Percentiles rank a stretch among this genome's conserved stretches.
phyloP scores from a whole-genome alignment of 2,113 vertebrate genomes.

The Ailuropoda melanoleuca region DNA sequence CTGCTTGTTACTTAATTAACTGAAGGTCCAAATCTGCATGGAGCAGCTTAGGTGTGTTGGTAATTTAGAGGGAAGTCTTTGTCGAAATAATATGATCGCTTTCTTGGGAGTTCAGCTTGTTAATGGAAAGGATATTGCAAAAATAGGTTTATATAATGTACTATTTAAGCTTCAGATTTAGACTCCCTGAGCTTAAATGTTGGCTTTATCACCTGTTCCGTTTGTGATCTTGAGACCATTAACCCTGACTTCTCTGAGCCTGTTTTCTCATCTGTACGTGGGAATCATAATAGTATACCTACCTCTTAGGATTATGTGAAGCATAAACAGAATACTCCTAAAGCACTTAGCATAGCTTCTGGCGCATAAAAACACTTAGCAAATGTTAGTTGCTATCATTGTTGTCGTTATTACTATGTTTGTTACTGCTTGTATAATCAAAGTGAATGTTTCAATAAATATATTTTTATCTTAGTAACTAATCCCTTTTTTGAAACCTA shows the following conservation, averaged over 20 bases:
- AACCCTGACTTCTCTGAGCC: neutral
- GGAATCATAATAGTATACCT: neutral
- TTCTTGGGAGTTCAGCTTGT: neutral
- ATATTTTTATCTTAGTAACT: neutral
- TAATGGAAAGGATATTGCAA: slow-evolving; percentile 2
- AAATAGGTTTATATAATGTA: neutral
- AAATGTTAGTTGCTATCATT: neutral
- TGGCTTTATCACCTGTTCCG: neutral
- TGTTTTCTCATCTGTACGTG: neutral
- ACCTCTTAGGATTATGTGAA: neutral
- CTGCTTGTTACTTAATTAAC: neutral
- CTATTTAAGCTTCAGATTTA: neutral
- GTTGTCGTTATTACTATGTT: neutral
- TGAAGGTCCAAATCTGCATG: neutral
- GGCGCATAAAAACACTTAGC: neutral
- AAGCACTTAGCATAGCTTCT: neutral
- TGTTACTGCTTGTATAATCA: neutral
- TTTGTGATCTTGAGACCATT: neutral
- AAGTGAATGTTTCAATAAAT: slow-evolving; percentile 23
- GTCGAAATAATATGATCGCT: neutral
- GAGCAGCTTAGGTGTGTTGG: neutral
- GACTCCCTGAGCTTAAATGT: neutral
- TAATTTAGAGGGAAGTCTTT: neutral
- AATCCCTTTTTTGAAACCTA: neutral
- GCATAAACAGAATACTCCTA: neutral